These are phyloP conservation scores for Sminthurinus aureus DNA, from an alignment of 2,888 invertebrate species.

Conservation along the genomic window DNA sequence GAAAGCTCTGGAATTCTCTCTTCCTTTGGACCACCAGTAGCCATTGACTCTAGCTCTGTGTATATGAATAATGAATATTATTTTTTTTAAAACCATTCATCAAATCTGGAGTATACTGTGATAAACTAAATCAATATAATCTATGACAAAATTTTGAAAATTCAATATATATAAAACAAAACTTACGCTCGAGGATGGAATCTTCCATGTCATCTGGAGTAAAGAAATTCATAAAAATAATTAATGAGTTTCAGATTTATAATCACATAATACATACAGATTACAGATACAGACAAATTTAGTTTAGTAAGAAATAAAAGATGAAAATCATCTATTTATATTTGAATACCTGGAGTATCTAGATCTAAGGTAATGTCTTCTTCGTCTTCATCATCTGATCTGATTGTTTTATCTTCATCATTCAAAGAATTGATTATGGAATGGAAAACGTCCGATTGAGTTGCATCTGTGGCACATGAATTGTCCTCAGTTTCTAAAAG, in stretches of 20 bases:
- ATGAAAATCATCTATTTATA: too few relatives aligned
- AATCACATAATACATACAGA: too few relatives aligned
- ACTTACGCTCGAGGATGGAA: slow-evolving; percentile 64
- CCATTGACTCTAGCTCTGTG: slow-evolving; percentile 53
- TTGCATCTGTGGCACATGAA: slow-evolving; percentile 55
- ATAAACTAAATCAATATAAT: not conserved
- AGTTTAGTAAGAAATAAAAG: too few relatives aligned
- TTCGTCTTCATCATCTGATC: slow-evolving; percentile 66
- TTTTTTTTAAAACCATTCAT: not conserved
- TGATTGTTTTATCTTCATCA: slow-evolving; percentile 56
- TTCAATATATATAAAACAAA: not conserved
- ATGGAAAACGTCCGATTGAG: slow-evolving; percentile 57
- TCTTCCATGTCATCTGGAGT: slow-evolving; percentile 66
- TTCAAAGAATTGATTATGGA: slow-evolving; percentile 50
- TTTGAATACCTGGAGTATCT: slow-evolving; percentile 65
- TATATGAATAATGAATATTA: not conserved
- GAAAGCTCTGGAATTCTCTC: slow-evolving; percentile 79
- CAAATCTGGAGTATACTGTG: not conserved
- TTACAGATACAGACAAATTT: too few relatives aligned
- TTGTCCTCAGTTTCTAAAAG: slow-evolving; percentile 48
- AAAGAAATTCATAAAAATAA: too few relatives aligned
- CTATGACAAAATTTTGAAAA: not conserved
- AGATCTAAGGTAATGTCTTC: slow-evolving; percentile 64
- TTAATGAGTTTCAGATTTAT: too few relatives aligned
- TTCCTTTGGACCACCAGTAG: slow-evolving; percentile 4